Evolutionary conservation across 2,888 invertebrate species (phyloP).

Genomic region (Steinernema carpocapsae): DNA sequence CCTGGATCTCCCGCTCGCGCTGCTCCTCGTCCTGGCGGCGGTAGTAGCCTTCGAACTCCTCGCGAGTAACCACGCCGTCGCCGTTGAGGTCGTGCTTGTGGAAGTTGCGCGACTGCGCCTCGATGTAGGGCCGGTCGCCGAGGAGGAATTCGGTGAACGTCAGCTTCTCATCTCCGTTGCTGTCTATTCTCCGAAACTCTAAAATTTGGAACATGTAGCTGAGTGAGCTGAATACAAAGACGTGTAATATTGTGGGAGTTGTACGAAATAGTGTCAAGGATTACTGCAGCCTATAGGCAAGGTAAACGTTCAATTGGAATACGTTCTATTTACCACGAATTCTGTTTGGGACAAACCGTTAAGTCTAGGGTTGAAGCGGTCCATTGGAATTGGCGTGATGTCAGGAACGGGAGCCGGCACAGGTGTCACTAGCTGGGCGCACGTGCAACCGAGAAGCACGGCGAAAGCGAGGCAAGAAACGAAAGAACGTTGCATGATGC

Average conservation of each 20-base stretch:
- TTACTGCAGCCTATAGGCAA: too few species aligned
- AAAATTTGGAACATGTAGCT: constrained; percentile 18
- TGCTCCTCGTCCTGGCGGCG: constrained; percentile 54
- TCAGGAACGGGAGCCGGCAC: constrained; percentile 51
- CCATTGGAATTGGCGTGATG: constrained; percentile 65
- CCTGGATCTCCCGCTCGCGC: constrained; percentile 43
- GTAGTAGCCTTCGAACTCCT: constrained; percentile 60
- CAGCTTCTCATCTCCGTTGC: constrained; percentile 56
- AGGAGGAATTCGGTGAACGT: constrained; percentile 65
- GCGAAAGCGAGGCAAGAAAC: constrained; percentile 15
- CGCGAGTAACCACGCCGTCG: constrained; percentile 58
- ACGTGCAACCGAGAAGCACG: not conserved
- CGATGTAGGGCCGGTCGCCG: constrained; percentile 61
- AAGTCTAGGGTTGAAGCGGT: constrained; percentile 57
- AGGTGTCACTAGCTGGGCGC: constrained; percentile 1
- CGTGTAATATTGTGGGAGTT: constrained; percentile 16
- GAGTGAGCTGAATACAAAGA: constrained; percentile 26
- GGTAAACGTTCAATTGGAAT: too few species aligned
- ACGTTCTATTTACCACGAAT: too few species aligned
- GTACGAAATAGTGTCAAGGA: too few species aligned
- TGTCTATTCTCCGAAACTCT: constrained; percentile 64
- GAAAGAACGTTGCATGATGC: constrained; percentile 31
- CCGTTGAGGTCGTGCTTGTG: constrained; percentile 55
- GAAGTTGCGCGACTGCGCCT: constrained; percentile 53
- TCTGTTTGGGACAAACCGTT: constrained; percentile 51